Percentiles rank a stretch among this genome's conserved stretches.
These are phyloP conservation scores for Salvator merianae DNA, from an alignment of 2,113 vertebrate species.

Conservation along the genomic window DNA sequence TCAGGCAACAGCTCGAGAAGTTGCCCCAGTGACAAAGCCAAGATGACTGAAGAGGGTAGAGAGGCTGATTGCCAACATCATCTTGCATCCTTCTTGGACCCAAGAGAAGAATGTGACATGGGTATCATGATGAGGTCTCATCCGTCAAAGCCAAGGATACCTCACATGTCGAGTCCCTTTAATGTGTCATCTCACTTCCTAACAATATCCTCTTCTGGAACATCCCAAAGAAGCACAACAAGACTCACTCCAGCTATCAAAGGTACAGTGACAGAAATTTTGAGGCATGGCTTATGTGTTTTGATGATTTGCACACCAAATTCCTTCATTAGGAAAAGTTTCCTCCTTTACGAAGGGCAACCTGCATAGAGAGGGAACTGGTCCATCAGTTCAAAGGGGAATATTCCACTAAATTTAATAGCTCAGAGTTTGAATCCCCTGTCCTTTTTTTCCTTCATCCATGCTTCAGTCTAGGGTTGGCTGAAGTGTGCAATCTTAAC, in stretches of 20 bases:
- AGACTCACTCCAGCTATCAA: slow-evolving; percentile 18
- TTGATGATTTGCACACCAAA: background rate
- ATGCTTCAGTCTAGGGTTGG: no score
- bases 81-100: background rate
- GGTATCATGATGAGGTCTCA: rapidly evolving
- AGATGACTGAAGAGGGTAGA: background rate
- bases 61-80: background rate
- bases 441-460: no score
- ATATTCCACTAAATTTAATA: background rate
- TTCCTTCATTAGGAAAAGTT: no score
- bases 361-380: background rate
- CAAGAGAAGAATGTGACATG: slow-evolving; percentile 34
- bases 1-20: slow-evolving; percentile 19
- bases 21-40: background rate
- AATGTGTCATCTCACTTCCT: slow-evolving; percentile 9
- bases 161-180: slow-evolving; percentile 26
- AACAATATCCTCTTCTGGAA: slow-evolving; percentile 1
- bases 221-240: slow-evolving; percentile 44
- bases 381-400: no score
- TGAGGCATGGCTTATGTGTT: background rate
- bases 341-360: no score
- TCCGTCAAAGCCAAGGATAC: background rate
- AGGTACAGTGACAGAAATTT: slow-evolving; percentile 40
- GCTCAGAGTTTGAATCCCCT: no score
- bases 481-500: no score